Base-by-base conservation (phyloP, 2,888 invertebrate species). In the Ochropacha duplaris region DNA sequence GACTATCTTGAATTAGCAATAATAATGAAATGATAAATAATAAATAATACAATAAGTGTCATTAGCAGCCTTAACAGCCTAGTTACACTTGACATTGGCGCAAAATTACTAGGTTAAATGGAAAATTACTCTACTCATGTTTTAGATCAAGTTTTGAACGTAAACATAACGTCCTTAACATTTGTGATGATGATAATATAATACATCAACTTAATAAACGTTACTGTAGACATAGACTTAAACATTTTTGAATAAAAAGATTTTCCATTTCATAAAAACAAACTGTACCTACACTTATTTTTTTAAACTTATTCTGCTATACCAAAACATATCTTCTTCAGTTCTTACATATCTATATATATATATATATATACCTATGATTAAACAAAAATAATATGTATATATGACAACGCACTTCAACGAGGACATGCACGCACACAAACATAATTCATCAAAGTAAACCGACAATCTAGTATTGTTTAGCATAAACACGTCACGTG, bases 51-150 rank as follows among this genome's bases (percentile, higher is more conserved):
- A 65, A 66, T 58, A 63, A 61, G 52, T 26, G 26, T 26, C 4
- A 6, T 31, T 31, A 12, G n/a, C n/a, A n/a, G n/a, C n/a, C n/a
- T n/a, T n/a, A 69, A 69, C 69, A 77, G 72, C 77, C 81, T 72
- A 74, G 81, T 78, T 84, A 81, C 72, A 80, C 87, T 86, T 90
- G 90, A 90, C 90, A 88, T 87, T 90, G 90, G 83, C 84, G 84
- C 72, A 78, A 83, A 83, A 84, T 73, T 74, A 74, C 71, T 76
- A 62, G 65, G 66, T 61, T 80, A 85, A 77, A 81, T 88, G 87
- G 86, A 88, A 88, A 90, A 90, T 77, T 61, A 69, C 31, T 52
- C 4, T 66, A 66, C 64, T 69, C 68, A 71, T 73, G 64, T 58
- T 60, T 52, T 50, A 63, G 68, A 72, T 73, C 74, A 67, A 74